Evolutionary conservation across 1,140 invertebrate species (phyloP).

Genomic region (Olivierus martensii): DNA sequence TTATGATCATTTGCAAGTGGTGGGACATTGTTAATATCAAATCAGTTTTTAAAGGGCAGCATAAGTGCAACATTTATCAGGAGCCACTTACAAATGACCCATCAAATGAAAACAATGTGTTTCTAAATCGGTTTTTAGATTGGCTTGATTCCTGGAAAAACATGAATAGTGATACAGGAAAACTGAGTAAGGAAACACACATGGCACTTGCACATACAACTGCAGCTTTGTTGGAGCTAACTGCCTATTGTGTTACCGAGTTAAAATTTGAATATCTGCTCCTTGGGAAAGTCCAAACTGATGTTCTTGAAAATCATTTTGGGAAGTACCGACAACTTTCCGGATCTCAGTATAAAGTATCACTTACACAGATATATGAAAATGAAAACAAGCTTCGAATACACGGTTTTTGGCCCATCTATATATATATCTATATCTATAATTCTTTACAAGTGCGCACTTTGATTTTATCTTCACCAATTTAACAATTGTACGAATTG

Average conservation of each 20-base stretch:
- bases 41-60: conserved; percentile 1
- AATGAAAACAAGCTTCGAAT: too few relatives aligned
- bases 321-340: conserved; percentile 10
- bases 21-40: conserved; percentile 17
- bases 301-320: conserved; percentile 9
- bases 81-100: conserved; percentile 4
- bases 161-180: neutral
- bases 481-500: too few relatives aligned
- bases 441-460: too few relatives aligned
- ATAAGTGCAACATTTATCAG: conserved; percentile 1
- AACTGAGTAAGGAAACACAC: conserved; percentile 7
- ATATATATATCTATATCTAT: too few relatives aligned
- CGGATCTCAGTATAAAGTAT: conserved; percentile 6
- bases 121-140: conserved; percentile 5
- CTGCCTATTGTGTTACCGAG: neutral
- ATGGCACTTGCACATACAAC: neutral
- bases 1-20: conserved; percentile 9
- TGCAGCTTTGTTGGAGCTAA: conserved; percentile 8
- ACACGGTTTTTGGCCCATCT: too few relatives aligned
- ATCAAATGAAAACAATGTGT: conserved; percentile 6
- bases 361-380: conserved; percentile 13
- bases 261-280: conserved; percentile 4
- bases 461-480: too few relatives aligned
- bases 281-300: conserved; percentile 14
- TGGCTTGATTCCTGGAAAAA: conserved; percentile 13